Percentiles rank a stretch among this genome's conserved stretches.
These are phyloP conservation scores for Contarinia nasturtii DNA, from an alignment of 1,140 invertebrate genomes.

Conservation along the genomic window DNA sequence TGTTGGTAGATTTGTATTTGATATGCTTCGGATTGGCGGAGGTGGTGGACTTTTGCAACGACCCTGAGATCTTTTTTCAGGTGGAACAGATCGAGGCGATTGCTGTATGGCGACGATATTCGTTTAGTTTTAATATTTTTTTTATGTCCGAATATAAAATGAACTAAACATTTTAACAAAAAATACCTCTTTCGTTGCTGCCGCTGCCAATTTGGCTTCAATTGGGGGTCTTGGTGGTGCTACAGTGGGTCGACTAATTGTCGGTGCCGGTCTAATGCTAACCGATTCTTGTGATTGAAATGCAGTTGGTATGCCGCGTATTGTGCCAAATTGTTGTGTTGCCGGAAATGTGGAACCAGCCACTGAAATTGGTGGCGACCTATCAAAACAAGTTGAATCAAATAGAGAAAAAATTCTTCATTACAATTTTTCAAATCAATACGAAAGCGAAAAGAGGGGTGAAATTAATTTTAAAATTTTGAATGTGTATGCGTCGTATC, in stretches of 20 bases:
- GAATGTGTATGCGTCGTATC: too few relatives aligned
- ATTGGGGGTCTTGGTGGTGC: conserved; percentile 17
- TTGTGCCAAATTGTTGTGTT: conserved; percentile 20
- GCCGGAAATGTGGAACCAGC: conserved; percentile 17
- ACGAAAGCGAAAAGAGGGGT: too few relatives aligned
- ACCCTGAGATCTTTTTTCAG: too few relatives aligned
- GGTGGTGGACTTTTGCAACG: conserved; percentile 11
- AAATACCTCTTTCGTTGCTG: too few relatives aligned
- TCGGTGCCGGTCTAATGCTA: conserved; percentile 1
- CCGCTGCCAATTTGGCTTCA: conserved; percentile 11
- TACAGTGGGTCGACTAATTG: conserved; percentile 7
- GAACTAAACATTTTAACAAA: too few relatives aligned
- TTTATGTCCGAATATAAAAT: too few relatives aligned
- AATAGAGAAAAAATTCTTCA: neutral
- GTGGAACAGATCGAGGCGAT: too few relatives aligned
- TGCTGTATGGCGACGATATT: too few relatives aligned
- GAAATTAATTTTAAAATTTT: too few relatives aligned
- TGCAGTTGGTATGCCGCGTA: conserved; percentile 13
- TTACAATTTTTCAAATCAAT: neutral
- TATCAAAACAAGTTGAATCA: conserved; percentile 2
- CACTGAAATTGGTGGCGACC: conserved; percentile 18
- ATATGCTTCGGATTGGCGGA: conserved; percentile 20
- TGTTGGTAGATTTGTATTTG: conserved; percentile 19
- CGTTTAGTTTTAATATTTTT: too few relatives aligned
- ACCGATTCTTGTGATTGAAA: conserved; percentile 15